These are phyloP conservation scores for Emmelina monodactyla DNA, from an alignment of 2,888 invertebrate genomes.

Conservation along the genomic window DNA sequence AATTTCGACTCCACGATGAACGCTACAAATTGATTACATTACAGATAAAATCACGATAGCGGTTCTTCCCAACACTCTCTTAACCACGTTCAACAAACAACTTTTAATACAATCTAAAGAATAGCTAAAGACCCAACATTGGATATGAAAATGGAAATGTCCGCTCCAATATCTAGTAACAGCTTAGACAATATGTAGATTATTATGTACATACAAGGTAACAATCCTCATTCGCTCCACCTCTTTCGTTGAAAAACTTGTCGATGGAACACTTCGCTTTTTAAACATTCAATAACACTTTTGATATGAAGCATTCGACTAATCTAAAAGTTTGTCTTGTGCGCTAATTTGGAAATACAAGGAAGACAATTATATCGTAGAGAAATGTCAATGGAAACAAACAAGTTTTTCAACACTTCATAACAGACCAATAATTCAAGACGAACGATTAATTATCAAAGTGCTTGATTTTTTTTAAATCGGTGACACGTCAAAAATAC, in stretches of 20 bases:
- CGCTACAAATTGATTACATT: too few species aligned
- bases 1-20: too few species aligned
- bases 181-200: conserved; percentile 22
- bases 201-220: conserved; percentile 1
- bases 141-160: conserved; percentile 11
- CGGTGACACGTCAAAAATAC: conserved; percentile 50
- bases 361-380: conserved; percentile 49
- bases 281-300: conserved; percentile 23
- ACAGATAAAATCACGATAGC: too few species aligned
- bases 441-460: conserved; percentile 36
- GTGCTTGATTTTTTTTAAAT: conserved; percentile 42
- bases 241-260: conserved; percentile 46
- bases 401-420: conserved; percentile 49
- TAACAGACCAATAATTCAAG: conserved; percentile 13
- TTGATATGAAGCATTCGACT: conserved; percentile 54
- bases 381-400: conserved; percentile 24
- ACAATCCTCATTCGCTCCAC: conserved; percentile 14
- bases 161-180: conserved; percentile 31
- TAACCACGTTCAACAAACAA: conserved; percentile 45
- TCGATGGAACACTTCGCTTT: background rate
- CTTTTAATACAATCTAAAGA: conserved; percentile 29
- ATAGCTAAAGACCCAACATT: conserved; percentile 6
- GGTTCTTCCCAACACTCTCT: too few species aligned
- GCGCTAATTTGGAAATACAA: conserved; percentile 49
- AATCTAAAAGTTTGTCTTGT: conserved; percentile 46